Percentiles rank a stretch among this genome's conserved stretches.
These are phyloP conservation scores for Drosophila emarginata DNA, from an alignment of 2,888 invertebrate genomes.

Conservation along the genomic window DNA sequence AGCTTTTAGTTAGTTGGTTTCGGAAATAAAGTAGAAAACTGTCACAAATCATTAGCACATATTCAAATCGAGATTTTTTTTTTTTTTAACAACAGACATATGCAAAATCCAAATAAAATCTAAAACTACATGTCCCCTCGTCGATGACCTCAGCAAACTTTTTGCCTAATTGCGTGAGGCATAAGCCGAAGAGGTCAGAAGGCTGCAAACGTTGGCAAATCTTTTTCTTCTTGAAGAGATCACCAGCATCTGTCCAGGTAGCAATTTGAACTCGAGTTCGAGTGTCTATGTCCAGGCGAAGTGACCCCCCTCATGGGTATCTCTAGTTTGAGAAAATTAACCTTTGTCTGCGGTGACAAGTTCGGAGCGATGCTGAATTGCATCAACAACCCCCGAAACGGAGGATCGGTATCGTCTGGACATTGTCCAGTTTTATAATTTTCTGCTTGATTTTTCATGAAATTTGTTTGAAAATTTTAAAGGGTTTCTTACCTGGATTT, in stretches of 20 bases:
- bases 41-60: slow-evolving; percentile 76
- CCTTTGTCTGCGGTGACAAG: slow-evolving; percentile 62
- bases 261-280: slow-evolving; percentile 30
- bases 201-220: slow-evolving; percentile 30
- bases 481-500: slow-evolving; percentile 50
- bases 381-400: slow-evolving; percentile 50
- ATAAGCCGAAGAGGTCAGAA: slow-evolving; percentile 65
- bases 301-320: slow-evolving; percentile 49
- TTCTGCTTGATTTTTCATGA: slow-evolving; percentile 70
- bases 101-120: slow-evolving; percentile 45
- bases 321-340: slow-evolving; percentile 63
- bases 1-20: slow-evolving; percentile 32
- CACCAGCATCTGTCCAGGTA: slow-evolving; percentile 52
- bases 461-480: slow-evolving; percentile 57
- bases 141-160: slow-evolving; percentile 58
- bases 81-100: slow-evolving; percentile 10
- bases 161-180: slow-evolving; percentile 71
- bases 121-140: slow-evolving; percentile 46
- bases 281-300: slow-evolving; percentile 51
- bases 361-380: slow-evolving; percentile 22
- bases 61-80: slow-evolving; percentile 58
- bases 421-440: slow-evolving; percentile 59
- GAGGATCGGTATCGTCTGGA: slow-evolving; percentile 21
- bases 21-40: slow-evolving; percentile 35
- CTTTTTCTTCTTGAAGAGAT: slow-evolving; percentile 2